Conservation (phyloP, 2,113 vertebrate genomes). For the human region GRCh38 chr2:48726501-48727000, state of each 20-base stretch:
- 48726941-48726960: not conserved
- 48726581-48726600: not conserved
- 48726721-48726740: not conserved
- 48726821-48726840: not conserved
- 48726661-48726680: not conserved
- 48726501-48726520: not conserved
- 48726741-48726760: not conserved
- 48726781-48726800: not conserved
- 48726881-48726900: not conserved
- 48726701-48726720: constrained; percentile 1
- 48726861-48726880: not conserved
- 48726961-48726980: not conserved
- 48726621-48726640: not conserved
- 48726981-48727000: not conserved
- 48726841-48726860: not conserved
- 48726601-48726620: not conserved
- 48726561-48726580: not conserved
- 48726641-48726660: not conserved
- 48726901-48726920: not conserved
- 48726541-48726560: not conserved
- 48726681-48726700: not conserved
- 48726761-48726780: not conserved
- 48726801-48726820: not conserved
- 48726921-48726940: not conserved
- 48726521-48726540: not conserved